Base-by-base conservation (phyloP, 2,113 vertebrate genomes). In the Paraplagusia blochii region DNA sequence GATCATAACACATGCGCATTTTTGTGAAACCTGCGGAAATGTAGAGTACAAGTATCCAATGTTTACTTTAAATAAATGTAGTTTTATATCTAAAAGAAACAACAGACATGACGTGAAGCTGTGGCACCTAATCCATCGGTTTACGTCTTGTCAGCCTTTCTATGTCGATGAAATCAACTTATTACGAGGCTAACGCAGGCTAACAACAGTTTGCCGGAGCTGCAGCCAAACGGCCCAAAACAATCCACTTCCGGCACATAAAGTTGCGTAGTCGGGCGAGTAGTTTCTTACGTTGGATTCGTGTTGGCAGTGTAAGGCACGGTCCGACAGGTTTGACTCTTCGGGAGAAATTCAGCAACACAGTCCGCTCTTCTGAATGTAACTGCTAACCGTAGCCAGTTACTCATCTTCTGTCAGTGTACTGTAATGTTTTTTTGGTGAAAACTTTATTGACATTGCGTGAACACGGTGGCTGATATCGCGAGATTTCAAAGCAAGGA, bases 381-480 rank as follows among this genome's bases (percentile, higher is more conserved):
- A 69, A 72, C 22, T 63, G 71, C 63, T 63, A 52, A 34, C 29
- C 40, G 16, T n/a, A 44, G 50, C 70, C 51, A 62, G 51, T 60
- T 36, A 22, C 66, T 61, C 14, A 34, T 16, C 46, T 47, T 42
- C 4, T 13, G 11, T 38, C n/a, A 8, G 45, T 29, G 35, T 43
- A 10, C 45, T 14, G 11, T 11, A 3, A 22, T 33, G 56, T 53
- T 63, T 74, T 65, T 44, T 34, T 46, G 17, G 9, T 33, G 51
- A 48, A 77, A 79, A 57, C 79, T 79, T 81, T 84, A 84, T 81
- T 79, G 76, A 70, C 38, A 0, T 42, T 7, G 47, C 19, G 8
- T 11, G 8, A 9, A n/a, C 8, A n/a, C 3, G 22, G 22, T 29
- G 22, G 22, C 22, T 6, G 6, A 29, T 6, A 29, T 29, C 22